Base-by-base conservation (phyloP, 2,113 vertebrate species). In the Aptenodytes forsteri region DNA sequence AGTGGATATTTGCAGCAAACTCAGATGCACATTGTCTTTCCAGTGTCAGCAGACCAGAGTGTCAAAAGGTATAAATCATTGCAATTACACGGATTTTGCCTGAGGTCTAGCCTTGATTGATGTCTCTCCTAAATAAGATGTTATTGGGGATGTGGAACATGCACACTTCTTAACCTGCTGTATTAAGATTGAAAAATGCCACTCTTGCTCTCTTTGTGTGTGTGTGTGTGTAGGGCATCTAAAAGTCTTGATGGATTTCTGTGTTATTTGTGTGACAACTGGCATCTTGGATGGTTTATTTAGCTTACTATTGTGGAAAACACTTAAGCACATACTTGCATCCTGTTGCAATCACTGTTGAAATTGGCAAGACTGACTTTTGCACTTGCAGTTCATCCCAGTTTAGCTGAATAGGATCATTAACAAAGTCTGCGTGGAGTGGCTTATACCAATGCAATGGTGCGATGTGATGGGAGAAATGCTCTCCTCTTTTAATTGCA, bases 1-100 rank as follows among this genome's bases (percentile, higher is more conserved):
- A 66, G 92, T 87, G 75, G 49, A 73, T 96, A 89, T 95, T 97
- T 95, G 93, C 89, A 93, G 62, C 70, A 67, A 90, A 87, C 71
- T 91, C 86, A 1, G n/a, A 96, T 86, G 89, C 47, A 69, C 7
- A 40, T 83, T 96, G 87, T 95, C 91, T 92, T 95, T 83, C 77
- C 86, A 55, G 85, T 95, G 93, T 92, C 90, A 91, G 83, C 90
- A 96, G 93, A 58, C 58, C 75, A 73, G 75, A 69, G 81, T 86
- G 91, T 95, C 86, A 93, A 96, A 92, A 95, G 78, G 61, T 85
- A 95, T 97, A 96, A 97, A 97, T 97, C 92, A 96, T 23, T 73
- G 69, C 91, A 93, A 94, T 94, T 96, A 89, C 79, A 67, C 50
- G 86, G 67, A 58, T 93, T 96, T 96, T 84, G 81, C 88, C 87